Evolutionary conservation across 1,140 invertebrate genomes (phyloP).

Genomic region (Sitophilus oryzae): DNA sequence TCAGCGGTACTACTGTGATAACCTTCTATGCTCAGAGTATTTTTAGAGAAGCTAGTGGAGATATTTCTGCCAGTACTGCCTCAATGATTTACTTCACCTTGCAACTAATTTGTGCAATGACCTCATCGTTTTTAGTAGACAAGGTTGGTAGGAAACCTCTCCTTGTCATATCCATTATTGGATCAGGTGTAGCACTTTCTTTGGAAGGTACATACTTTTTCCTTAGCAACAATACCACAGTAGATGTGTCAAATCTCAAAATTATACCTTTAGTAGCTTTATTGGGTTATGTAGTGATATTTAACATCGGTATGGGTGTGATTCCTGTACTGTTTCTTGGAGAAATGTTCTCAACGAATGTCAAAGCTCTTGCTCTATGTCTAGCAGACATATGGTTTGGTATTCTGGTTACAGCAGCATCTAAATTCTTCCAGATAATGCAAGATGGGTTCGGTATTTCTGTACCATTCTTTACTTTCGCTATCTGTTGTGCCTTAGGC

Average conservation of each 20-base stretch:
- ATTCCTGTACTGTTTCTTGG: conserved; percentile 67
- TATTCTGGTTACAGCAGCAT: conserved; percentile 64
- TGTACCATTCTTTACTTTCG: conserved; percentile 69
- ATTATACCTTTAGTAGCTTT: conserved; percentile 60
- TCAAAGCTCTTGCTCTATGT: conserved; percentile 63
- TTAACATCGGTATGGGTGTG: conserved; percentile 63
- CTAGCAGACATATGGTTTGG: conserved; percentile 65
- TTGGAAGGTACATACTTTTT: conserved; percentile 57
- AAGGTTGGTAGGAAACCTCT: conserved; percentile 62
- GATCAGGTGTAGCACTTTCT: conserved; percentile 50
- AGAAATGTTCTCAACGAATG: conserved; percentile 66
- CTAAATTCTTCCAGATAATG: conserved; percentile 65
- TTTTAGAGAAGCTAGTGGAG: conserved; percentile 52
- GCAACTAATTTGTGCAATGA: conserved; percentile 58
- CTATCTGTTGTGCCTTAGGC: conserved; percentile 56
- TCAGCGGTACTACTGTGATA: conserved; percentile 67
- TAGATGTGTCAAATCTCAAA: conserved; percentile 25
- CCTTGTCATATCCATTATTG: conserved; percentile 55
- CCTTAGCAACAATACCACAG: conserved; percentile 44
- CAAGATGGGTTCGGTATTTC: conserved; percentile 56
- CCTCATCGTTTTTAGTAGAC: conserved; percentile 63
- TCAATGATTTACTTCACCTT: conserved; percentile 59
- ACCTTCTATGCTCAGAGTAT: conserved; percentile 71
- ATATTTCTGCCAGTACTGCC: conserved; percentile 30
- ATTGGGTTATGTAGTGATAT: conserved; percentile 63